Evolutionary conservation across 2,888 invertebrate genomes (phyloP).

Genomic region (Drosophila meridionalis): DNA sequence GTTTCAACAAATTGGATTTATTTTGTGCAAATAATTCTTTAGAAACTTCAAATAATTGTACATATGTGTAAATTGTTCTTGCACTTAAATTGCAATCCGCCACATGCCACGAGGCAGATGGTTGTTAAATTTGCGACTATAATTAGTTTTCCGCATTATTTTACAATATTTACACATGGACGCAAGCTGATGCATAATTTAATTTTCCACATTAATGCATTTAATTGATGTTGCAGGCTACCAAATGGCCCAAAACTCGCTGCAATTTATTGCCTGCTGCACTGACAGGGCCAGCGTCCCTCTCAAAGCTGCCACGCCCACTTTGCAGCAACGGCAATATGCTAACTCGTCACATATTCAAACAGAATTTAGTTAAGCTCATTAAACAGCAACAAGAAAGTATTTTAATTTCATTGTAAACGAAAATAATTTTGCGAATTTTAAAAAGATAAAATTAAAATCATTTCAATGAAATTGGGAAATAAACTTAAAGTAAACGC

Average conservation of each 20-base stretch:
- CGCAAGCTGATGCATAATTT: conserved; percentile 40
- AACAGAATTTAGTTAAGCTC: conserved; percentile 60
- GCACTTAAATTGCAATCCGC: not conserved
- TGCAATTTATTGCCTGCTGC: conserved; percentile 38
- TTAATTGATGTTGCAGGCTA: conserved; percentile 43
- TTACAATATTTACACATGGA: conserved; percentile 31
- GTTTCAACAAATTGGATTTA: not conserved
- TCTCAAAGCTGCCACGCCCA: conserved; percentile 9
- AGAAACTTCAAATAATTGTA: not conserved
- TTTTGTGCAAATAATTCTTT: not conserved
- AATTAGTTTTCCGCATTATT: conserved; percentile 42
- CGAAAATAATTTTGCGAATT: not conserved
- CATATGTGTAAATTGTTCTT: not conserved
- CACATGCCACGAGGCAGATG: not conserved
- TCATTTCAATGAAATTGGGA: conserved; percentile 9
- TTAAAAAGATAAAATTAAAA: conserved; percentile 1
- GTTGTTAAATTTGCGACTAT: not conserved
- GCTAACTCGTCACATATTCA: conserved; percentile 37
- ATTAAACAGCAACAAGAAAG: conserved; percentile 52
- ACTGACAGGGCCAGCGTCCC: not conserved
- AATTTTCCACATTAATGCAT: conserved; percentile 49
- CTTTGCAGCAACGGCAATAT: not conserved
- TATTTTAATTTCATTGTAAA: conserved; percentile 58
- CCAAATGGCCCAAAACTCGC: conserved; percentile 38
- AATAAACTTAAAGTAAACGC: conserved; percentile 16